Base-by-base conservation (phyloP, 2,888 invertebrate genomes). In the Chironomus riparius region DNA sequence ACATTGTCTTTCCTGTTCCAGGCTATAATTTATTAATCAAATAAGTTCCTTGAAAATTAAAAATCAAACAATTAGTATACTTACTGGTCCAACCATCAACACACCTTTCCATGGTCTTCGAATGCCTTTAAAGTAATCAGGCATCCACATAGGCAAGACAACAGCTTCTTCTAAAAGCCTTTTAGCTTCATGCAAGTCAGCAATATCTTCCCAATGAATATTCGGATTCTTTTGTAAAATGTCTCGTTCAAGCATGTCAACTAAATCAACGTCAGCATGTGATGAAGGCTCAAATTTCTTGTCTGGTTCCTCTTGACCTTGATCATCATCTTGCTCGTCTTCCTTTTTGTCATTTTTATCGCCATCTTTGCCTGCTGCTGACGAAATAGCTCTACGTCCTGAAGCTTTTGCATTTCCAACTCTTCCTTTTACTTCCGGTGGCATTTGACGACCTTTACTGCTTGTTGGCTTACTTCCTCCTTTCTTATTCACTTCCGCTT, bases 221-320 rank as follows among this genome's bases (percentile, higher is more conserved):
- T 95, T 97, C 15, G 97, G 96, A 86, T 98, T 95, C 85, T 95
- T 95, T 86, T 97, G 97, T 79, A 99, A 91, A 83, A 98, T 98
- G 84, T 98, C 98, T 80, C 97, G 87, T 85, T 98, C 97, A 78
- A 97, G 86, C 86, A 94, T 91, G 81, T 98, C 98, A 15, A 97
- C 96, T 77, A 98, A 87, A 82, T 97, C 98, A 38, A 92, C 88
- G 83, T 98, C 98, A 80, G 92, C 91, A 77, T 89, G 87, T 79
- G 88, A 88, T 70, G 89, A 87, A 6, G 92, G 89, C 81, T 97
- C 96, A 86, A 96, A 98, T 83, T 92, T 91, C 80, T 90, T 89
- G 80, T 94, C 94, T 15, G 18, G 21, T 77, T 92, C 92, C 2
- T 89, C 90, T 47, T 87, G 78, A 2, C 78, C 85, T 76, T 86